phyloP scores from a whole-genome alignment of 1,140 invertebrate genomes.

The Zeugodacus cucurbitae region DNA sequence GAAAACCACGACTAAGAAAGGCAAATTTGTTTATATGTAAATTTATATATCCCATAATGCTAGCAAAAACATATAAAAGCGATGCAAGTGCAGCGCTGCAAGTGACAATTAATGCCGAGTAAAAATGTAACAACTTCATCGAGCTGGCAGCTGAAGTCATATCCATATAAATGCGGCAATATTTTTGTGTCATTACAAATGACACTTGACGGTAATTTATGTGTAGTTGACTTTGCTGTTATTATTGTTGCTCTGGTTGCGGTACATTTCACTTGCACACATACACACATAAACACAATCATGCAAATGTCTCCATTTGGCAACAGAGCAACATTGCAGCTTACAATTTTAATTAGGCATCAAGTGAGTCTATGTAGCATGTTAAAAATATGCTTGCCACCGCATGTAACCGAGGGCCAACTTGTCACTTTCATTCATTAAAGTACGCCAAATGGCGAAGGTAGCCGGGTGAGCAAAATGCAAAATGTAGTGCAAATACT shows the following conservation, averaged over 20 bases:
- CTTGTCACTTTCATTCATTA: slow-evolving; percentile 34
- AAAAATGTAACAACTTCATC: slow-evolving; percentile 37
- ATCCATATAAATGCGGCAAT: slow-evolving; percentile 22
- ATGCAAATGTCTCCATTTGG: neutral
- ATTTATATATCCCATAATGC: too few species aligned
- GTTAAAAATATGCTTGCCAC: slow-evolving; percentile 17
- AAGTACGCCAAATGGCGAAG: neutral
- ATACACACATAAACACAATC: neutral
- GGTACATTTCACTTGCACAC: neutral
- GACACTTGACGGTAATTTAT: slow-evolving; percentile 35
- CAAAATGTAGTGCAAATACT: neutral
- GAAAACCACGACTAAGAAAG: neutral
- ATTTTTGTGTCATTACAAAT: slow-evolving; percentile 32
- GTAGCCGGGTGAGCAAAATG: neutral
- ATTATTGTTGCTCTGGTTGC: neutral
- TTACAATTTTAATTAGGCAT: slow-evolving; percentile 37
- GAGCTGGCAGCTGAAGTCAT: neutral
- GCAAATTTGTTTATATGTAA: neutral
- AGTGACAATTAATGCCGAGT: slow-evolving; percentile 13
- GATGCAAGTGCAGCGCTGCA: neutral
- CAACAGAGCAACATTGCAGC: slow-evolving; percentile 3
- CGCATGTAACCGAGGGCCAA: neutral
- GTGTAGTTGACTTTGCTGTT: neutral
- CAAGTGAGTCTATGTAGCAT: neutral
- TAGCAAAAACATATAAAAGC: neutral